These are phyloP conservation scores for Scrobipalpa atriplicella DNA, from an alignment of 2,888 invertebrate genomes.

Conservation along the genomic window DNA sequence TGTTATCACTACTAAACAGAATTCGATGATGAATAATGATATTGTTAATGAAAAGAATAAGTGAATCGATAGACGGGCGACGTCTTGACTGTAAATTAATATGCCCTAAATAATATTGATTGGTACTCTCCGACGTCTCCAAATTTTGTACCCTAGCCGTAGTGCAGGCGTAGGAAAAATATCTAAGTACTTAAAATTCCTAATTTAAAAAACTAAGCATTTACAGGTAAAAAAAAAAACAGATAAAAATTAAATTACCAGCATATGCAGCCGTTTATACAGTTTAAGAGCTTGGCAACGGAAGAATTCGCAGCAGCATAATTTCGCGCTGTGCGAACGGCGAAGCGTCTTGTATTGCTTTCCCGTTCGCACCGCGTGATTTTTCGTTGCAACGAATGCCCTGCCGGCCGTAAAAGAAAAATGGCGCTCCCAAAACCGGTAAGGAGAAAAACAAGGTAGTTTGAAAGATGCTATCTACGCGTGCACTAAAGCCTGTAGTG, in stretches of 20 bases:
- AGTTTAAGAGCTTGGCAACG: no score
- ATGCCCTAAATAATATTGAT: neutral
- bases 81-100: neutral
- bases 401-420: neutral
- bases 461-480: slow-evolving; percentile 17
- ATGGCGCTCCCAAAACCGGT: neutral
- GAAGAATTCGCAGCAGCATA: no score
- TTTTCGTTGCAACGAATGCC: neutral
- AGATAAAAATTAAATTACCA: neutral
- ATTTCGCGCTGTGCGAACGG: no score
- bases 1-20: no score
- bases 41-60: no score
- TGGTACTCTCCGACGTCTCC: slow-evolving; percentile 33
- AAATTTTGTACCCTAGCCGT: slow-evolving; percentile 19
- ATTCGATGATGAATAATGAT: no score
- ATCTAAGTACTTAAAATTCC: neutral
- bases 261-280: neutral
- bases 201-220: neutral
- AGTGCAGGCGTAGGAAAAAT: slow-evolving; percentile 19
- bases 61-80: neutral
- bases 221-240: neutral
- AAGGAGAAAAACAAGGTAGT: neutral
- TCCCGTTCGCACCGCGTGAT: no score
- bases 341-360: no score
- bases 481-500: slow-evolving; percentile 25